Evolutionary conservation across 2,888 invertebrate genomes (phyloP).

Genomic region (Microplitis deprimator): DNA sequence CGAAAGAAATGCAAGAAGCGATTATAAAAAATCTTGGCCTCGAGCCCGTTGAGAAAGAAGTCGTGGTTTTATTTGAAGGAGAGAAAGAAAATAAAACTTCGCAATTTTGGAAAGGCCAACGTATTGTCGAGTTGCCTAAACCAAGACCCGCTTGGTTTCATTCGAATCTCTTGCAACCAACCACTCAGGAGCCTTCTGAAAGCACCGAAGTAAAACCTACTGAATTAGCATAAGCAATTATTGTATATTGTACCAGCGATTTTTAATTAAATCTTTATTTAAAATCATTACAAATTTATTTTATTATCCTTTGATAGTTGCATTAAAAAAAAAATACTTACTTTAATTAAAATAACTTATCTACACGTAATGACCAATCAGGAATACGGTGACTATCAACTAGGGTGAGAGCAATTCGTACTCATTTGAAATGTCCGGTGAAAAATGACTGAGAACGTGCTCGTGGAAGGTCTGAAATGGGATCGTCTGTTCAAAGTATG

Average conservation of each 20-base stretch:
- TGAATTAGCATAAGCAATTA: slow-evolving; percentile 76
- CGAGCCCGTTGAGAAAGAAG: slow-evolving; percentile 86
- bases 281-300: slow-evolving; percentile 11
- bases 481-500: slow-evolving; percentile 75
- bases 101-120: slow-evolving; percentile 74
- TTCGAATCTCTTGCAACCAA: slow-evolving; percentile 85
- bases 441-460: slow-evolving; percentile 86
- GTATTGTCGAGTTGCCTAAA: slow-evolving; percentile 89
- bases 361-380: no score
- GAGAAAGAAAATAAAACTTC: slow-evolving; percentile 77
- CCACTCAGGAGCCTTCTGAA: slow-evolving; percentile 80
- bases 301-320: no score
- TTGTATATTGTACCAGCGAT: slow-evolving; percentile 1
- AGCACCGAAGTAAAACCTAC: slow-evolving; percentile 84
- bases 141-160: slow-evolving; percentile 91
- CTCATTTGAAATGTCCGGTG: slow-evolving; percentile 70
- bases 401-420: slow-evolving; percentile 47
- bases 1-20: slow-evolving; percentile 82
- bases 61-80: slow-evolving; percentile 88
- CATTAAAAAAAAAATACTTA: no score
- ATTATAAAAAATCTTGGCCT: slow-evolving; percentile 81
- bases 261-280: slow-evolving; percentile 5
- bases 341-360: no score
- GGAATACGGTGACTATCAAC: not conserved
- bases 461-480: slow-evolving; percentile 79